Conservation (phyloP, 1,140 invertebrate species). For the Drosophila insularis region DNA sequence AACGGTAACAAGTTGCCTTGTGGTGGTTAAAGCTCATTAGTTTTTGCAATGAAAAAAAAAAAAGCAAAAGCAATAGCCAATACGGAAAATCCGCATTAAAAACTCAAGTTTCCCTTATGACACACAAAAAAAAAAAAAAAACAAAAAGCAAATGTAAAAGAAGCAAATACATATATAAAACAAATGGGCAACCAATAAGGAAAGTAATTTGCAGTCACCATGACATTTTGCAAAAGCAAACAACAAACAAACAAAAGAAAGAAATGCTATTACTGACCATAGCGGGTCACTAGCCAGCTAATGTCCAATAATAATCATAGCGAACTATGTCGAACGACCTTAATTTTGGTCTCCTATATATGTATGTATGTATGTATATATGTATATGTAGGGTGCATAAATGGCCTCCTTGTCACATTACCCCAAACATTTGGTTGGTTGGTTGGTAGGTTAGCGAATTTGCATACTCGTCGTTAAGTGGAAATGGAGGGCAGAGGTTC, state of each 20-base stretch:
- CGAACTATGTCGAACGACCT: constrained; percentile 69
- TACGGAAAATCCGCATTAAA: constrained; percentile 74
- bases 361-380: neutral
- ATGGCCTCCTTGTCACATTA: too few relatives aligned
- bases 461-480: constrained; percentile 25
- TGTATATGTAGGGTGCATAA: neutral
- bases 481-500: constrained; percentile 25
- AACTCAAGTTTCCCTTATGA: constrained; percentile 71
- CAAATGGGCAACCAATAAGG: constrained; percentile 52
- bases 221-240: constrained; percentile 61
- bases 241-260: constrained; percentile 43
- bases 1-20: constrained; percentile 32
- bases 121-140: constrained; percentile 47
- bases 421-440: neutral
- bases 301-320: constrained; percentile 70
- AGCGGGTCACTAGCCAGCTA: constrained; percentile 47
- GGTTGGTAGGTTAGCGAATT: constrained; percentile 21
- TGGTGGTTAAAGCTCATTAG: constrained; percentile 59
- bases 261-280: constrained; percentile 76
- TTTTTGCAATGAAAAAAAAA: constrained; percentile 4
- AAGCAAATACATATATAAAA: constrained; percentile 7
- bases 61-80: constrained; percentile 39
- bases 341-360: constrained; percentile 42
- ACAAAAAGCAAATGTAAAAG: too few relatives aligned
- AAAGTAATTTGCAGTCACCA: constrained; percentile 75